phyloP scores from a whole-genome alignment of 1,140 invertebrate genomes.

The Dryas iulia region DNA sequence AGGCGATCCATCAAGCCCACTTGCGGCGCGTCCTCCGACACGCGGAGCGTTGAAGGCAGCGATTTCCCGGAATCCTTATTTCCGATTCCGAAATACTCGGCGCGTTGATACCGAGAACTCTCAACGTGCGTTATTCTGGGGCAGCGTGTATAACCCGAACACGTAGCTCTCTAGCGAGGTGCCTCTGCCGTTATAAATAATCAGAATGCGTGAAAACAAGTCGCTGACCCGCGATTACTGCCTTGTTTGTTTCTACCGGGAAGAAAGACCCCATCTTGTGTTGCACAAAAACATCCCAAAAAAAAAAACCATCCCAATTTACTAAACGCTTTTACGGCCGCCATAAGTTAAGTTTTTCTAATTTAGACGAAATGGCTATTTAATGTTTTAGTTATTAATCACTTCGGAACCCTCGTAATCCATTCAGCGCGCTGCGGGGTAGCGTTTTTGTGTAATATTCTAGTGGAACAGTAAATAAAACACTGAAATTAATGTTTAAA shows the following conservation, averaged over 20 bases:
- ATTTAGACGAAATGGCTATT: conserved; percentile 12
- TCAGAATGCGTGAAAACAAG: conserved; percentile 64
- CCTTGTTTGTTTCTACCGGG: conserved; percentile 34
- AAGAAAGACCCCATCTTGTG: conserved; percentile 24
- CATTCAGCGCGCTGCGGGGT: conserved; percentile 7
- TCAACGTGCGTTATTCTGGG: conserved; percentile 68
- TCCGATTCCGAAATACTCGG: conserved; percentile 75
- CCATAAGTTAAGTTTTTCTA: conserved; percentile 25
- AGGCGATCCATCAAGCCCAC: conserved; percentile 32
- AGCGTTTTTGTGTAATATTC: neutral
- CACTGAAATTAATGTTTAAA: conserved; percentile 38
- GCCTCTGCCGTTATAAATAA: conserved; percentile 62
- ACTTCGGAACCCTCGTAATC: conserved; percentile 2
- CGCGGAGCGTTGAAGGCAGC: conserved; percentile 57
- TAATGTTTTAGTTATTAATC: conserved; percentile 10
- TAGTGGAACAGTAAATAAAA: conserved; percentile 30
- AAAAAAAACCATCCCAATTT: conserved; percentile 1
- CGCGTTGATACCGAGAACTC: conserved; percentile 67
- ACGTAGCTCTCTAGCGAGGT: conserved; percentile 65
- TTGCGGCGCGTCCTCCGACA: conserved; percentile 39
- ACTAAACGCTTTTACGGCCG: neutral
- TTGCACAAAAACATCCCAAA: conserved; percentile 6
- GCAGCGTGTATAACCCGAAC: conserved; percentile 69
- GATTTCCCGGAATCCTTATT: conserved; percentile 72
- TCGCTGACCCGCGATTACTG: conserved; percentile 61